These are phyloP conservation scores for Odontomyia ornata DNA, from an alignment of 2,888 invertebrate genomes.

Conservation along the genomic window DNA sequence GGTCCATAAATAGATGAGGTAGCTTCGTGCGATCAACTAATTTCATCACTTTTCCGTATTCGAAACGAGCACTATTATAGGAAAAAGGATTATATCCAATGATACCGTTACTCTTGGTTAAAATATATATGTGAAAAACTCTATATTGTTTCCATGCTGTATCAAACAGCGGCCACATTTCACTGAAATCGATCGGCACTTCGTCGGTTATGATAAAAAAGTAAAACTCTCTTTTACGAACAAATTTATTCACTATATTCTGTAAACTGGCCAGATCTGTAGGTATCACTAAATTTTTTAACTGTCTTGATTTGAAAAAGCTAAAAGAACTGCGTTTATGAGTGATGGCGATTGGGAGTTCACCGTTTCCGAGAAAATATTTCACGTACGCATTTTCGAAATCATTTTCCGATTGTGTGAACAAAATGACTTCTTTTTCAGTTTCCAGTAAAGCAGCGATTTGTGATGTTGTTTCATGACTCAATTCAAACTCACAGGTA, in stretches of 20 bases:
- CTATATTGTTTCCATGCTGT: conserved; percentile 4
- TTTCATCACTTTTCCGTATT: conserved; percentile 30
- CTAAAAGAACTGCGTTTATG: not conserved
- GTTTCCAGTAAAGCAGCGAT: not conserved
- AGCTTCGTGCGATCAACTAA: conserved; percentile 14
- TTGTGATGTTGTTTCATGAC: not conserved
- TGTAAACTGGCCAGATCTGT: not conserved
- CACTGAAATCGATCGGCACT: not conserved
- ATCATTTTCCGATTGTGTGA: not conserved
- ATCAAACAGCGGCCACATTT: conserved; percentile 5
- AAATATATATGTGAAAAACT: conserved; percentile 17
- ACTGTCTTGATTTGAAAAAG: not conserved
- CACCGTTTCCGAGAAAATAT: not conserved
- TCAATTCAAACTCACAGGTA: not conserved
- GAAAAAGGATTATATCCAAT: conserved; percentile 41
- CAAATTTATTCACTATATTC: not conserved
- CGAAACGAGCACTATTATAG: conserved; percentile 14
- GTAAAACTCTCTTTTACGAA: not conserved
- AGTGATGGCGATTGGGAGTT: not conserved
- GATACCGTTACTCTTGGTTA: conserved; percentile 17
- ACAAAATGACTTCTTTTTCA: not conserved
- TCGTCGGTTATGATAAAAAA: conserved; percentile 16
- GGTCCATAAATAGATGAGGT: conserved; percentile 54
- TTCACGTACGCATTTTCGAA: conserved; percentile 25
- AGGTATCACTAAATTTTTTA: conserved; percentile 11